Evolutionary conservation across 2,888 invertebrate species (phyloP).

Genomic region (Callosobruchus maculatus): DNA sequence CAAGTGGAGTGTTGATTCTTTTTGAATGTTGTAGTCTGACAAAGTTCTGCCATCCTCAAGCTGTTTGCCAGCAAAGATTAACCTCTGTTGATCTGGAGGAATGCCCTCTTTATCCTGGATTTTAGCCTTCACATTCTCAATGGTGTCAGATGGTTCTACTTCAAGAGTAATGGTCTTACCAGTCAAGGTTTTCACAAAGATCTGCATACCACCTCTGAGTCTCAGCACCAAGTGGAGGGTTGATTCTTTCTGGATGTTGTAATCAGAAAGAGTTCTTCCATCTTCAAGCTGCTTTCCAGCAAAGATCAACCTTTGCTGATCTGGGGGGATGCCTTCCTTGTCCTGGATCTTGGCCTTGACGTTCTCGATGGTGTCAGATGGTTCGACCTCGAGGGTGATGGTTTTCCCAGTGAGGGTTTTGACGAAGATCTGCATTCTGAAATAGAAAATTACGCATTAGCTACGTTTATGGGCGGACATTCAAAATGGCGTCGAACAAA

Average conservation of each 20-base stretch:
- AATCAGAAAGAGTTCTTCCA: slow-evolving; percentile 61
- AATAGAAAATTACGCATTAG: neutral
- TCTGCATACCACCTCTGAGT: slow-evolving; percentile 59
- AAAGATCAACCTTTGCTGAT: slow-evolving; percentile 60
- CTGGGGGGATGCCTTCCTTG: slow-evolving; percentile 55
- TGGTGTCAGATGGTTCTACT: slow-evolving; percentile 58
- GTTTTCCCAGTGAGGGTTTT: slow-evolving; percentile 53
- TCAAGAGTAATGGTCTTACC: slow-evolving; percentile 58
- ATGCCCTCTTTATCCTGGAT: slow-evolving; percentile 75
- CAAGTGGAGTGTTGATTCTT: slow-evolving; percentile 57
- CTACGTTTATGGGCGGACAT: neutral
- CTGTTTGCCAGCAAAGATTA: slow-evolving; percentile 42
- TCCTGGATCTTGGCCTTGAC: slow-evolving; percentile 59
- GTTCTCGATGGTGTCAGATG: slow-evolving; percentile 61
- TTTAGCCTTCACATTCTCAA: slow-evolving; percentile 59
- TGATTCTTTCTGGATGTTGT: slow-evolving; percentile 62
- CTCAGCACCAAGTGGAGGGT: slow-evolving; percentile 56
- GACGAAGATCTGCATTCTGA: slow-evolving; percentile 38
- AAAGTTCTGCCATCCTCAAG: slow-evolving; percentile 64
- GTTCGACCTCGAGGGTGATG: slow-evolving; percentile 55
- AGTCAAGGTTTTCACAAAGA: slow-evolving; percentile 58
- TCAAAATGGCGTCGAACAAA: neutral
- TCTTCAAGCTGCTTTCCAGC: slow-evolving; percentile 68
- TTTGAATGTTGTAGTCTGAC: slow-evolving; percentile 65
- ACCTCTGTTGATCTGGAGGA: slow-evolving; percentile 50